phyloP scores from a whole-genome alignment of 2,113 vertebrate genomes.

The Corydoras sp. region DNA sequence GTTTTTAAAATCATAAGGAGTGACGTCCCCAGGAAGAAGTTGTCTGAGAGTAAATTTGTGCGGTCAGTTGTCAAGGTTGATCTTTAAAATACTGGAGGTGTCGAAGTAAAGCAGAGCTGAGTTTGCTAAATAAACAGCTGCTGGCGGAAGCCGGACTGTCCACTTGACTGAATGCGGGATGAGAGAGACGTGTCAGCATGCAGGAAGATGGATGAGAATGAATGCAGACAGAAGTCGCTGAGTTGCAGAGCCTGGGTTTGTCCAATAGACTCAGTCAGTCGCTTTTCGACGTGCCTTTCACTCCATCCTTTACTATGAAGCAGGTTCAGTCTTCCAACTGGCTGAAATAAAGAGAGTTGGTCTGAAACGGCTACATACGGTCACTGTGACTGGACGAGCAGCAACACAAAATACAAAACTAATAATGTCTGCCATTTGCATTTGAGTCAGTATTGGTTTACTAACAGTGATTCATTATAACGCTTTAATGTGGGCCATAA shows the following conservation, averaged over 20 bases:
- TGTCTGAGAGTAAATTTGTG: background rate
- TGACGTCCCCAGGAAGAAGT: background rate
- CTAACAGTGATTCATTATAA: too few relatives aligned
- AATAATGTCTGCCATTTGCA: too few relatives aligned
- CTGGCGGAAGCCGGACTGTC: conserved; percentile 24
- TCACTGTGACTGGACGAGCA: too few relatives aligned
- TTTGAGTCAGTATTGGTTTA: too few relatives aligned
- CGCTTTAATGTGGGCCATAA: too few relatives aligned
- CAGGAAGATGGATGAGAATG: conserved; percentile 49
- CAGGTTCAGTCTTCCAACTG: too few relatives aligned
- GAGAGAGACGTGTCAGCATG: conserved; percentile 46
- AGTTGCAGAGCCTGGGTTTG: conserved; percentile 16
- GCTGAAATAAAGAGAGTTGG: too few relatives aligned
- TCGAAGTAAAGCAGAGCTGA: conserved; percentile 7
- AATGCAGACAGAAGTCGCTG: conserved; percentile 41
- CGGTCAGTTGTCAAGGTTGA: background rate
- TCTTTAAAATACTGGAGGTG: background rate
- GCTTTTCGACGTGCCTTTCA: background rate
- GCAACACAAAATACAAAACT: too few relatives aligned
- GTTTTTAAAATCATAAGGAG: background rate
- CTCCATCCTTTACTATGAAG: background rate
- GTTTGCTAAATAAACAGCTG: conserved; percentile 2
- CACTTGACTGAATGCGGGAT: conserved; percentile 34
- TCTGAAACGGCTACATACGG: too few relatives aligned
- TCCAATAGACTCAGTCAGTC: conserved; percentile 1